phyloP scores from a whole-genome alignment of 2,888 invertebrate genomes.

The Acrobasis suavella region DNA sequence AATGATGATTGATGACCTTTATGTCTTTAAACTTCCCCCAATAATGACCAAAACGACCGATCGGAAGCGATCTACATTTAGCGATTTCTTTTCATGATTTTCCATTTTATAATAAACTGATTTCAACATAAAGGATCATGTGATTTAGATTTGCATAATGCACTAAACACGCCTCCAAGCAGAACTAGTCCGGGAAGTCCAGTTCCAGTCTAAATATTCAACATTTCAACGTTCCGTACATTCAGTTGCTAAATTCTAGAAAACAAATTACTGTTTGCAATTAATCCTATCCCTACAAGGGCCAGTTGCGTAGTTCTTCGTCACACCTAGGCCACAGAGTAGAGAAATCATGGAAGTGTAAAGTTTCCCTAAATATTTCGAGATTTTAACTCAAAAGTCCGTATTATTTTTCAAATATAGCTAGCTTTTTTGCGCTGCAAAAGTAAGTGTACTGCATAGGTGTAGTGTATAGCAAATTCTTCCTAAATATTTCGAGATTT shows the following conservation, averaged over 20 bases:
- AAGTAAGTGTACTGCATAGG: no score
- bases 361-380: neutral
- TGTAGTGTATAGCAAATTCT: no score
- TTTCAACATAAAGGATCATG: neutral
- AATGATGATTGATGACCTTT: no score
- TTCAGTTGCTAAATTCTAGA: slow-evolving; percentile 15
- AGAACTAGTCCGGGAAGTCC: neutral
- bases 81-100: no score
- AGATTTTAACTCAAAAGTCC: no score
- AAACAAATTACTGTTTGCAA: slow-evolving; percentile 13
- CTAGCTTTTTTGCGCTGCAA: no score
- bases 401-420: no score
- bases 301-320: slow-evolving; percentile 4
- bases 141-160: neutral
- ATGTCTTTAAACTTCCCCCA: no score
- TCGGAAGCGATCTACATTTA: no score
- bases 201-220: slow-evolving; percentile 2
- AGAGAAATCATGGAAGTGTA: neutral
- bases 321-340: slow-evolving; percentile 12
- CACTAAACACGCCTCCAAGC: neutral
- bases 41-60: no score
- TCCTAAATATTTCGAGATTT: no score
- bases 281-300: slow-evolving; percentile 14
- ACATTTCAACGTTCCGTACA: slow-evolving; percentile 1
- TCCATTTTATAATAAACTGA: no score